Base-by-base conservation (phyloP, 1,140 invertebrate genomes). In the Drosophila tristis region DNA sequence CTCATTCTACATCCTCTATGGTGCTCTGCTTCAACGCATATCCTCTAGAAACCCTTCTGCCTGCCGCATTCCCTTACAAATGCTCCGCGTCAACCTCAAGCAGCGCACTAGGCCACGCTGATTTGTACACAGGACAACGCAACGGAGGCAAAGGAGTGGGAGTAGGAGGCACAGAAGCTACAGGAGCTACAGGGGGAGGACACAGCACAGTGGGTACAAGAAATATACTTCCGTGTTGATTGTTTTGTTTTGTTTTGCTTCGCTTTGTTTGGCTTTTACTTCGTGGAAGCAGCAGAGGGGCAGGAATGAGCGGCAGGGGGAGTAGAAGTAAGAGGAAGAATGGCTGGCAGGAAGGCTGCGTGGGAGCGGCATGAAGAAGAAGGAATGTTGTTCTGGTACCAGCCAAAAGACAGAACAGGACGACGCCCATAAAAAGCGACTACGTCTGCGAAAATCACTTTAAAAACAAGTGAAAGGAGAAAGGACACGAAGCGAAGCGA, bases 141-240 rank as follows among this genome's bases (percentile, higher is more conserved):
- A 5, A 16, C 0, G 54, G 39, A 58, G 57, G 39, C 54, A 48
- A 58, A 25, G 59, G 56, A 49, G 57, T 47, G 23, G 13, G 39
- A 80, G 54, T 0, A 29, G 26, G 0, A 54, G 43, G 20, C 1
- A 1, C 0, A 5, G 54, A 31, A 58, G 57, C 29, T 49, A 53
- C 54, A 25, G 59, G 56, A 49, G 57, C 45, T 20, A 20, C 20
- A 29, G 13, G 59, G 55, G 60, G 67, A 67, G 67, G 63, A 20
- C 60, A 78, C 59, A 47, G 54, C 39, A 51, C 45, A 78, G 78
- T 56, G 20, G 31, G 43, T 44, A 54, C 31, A 47, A 43, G 25
- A 16, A 86, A 87, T 87, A 80, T 68, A 81, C 81, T 86, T 86
- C 81, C 81, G 81, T 87, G 81, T 86, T 86, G 81, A 86, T 86